Evolutionary conservation across 1,140 invertebrate species (phyloP).

Genomic region (Drosophila punjabiensis): DNA sequence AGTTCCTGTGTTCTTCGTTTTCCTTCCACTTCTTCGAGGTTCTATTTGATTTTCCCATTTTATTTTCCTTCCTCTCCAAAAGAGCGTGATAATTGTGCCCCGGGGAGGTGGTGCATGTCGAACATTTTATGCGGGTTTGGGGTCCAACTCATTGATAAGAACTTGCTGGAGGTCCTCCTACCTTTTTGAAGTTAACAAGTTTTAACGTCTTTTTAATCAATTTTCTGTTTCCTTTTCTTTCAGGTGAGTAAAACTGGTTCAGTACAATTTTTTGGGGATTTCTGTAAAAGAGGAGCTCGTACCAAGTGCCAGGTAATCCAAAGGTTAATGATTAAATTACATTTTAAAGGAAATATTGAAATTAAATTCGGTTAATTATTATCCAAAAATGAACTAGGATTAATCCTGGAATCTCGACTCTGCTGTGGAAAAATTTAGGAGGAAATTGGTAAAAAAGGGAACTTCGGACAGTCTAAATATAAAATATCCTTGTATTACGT

Average conservation of each 20-base stretch:
- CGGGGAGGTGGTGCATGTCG: constrained; percentile 21
- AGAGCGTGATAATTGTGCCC: constrained; percentile 69
- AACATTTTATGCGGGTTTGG: constrained; percentile 43
- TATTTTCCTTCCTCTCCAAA: constrained; percentile 29
- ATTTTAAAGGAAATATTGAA: background rate
- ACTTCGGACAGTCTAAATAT: background rate
- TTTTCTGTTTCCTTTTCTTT: constrained; percentile 30
- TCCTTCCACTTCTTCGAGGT: constrained; percentile 32
- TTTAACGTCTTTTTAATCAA: constrained; percentile 25
- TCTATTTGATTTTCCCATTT: constrained; percentile 52
- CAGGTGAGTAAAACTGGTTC: constrained; percentile 61
- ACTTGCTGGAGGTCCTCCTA: constrained; percentile 21
- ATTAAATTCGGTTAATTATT: background rate
- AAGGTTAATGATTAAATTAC: background rate
- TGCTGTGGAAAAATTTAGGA: too few species aligned
- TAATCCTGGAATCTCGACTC: background rate
- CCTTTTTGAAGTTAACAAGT: constrained; percentile 4
- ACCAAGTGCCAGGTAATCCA: constrained; percentile 33
- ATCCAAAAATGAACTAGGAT: background rate
- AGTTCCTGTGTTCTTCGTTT: constrained; percentile 73
- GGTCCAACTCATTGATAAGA: constrained; percentile 28
- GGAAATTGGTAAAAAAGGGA: background rate
- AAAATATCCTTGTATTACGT: background rate
- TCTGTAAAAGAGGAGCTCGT: background rate
- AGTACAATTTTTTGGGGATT: background rate